phyloP scores from a whole-genome alignment of 1,140 invertebrate species.

The Dreissena rostriformis region DNA sequence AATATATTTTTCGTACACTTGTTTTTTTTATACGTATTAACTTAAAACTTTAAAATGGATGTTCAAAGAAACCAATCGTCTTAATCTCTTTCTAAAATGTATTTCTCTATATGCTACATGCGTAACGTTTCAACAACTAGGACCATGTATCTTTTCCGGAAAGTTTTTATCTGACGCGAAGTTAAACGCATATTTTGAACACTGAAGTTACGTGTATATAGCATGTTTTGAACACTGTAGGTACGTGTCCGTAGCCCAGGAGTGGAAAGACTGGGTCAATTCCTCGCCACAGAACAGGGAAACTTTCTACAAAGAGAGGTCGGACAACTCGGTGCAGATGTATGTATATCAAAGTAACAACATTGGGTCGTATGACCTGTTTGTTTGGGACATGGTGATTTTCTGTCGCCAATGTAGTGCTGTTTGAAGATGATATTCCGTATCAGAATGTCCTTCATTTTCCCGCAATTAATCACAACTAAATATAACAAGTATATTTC shows the following conservation, averaged over 20 bases:
- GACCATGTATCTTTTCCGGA: too few relatives aligned
- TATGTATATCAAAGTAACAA: background rate
- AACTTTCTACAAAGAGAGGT: conserved; percentile 68
- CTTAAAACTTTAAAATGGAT: too few relatives aligned
- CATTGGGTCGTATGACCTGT: background rate
- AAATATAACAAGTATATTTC: background rate
- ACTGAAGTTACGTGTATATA: too few relatives aligned
- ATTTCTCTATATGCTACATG: too few relatives aligned
- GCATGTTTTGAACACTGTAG: too few relatives aligned
- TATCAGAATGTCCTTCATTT: background rate
- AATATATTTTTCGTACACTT: too few relatives aligned
- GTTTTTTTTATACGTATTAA: too few relatives aligned
- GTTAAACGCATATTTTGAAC: too few relatives aligned
- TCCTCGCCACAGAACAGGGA: conserved; percentile 67
- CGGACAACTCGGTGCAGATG: conserved; percentile 12
- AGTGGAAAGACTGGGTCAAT: conserved; percentile 75
- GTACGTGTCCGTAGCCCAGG: conserved; percentile 69
- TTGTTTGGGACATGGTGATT: background rate
- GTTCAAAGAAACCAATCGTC: too few relatives aligned
- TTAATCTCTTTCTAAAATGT: too few relatives aligned
- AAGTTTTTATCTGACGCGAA: too few relatives aligned
- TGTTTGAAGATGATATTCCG: background rate
- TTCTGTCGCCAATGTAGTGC: background rate
- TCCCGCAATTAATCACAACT: background rate
- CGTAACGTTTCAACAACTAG: too few relatives aligned